Evolutionary conservation across 2,797 vertebrate genomes (phyloP), one percentile per base, ranked within the genome.

Genomic region (Neostethus bicornis): DNA sequence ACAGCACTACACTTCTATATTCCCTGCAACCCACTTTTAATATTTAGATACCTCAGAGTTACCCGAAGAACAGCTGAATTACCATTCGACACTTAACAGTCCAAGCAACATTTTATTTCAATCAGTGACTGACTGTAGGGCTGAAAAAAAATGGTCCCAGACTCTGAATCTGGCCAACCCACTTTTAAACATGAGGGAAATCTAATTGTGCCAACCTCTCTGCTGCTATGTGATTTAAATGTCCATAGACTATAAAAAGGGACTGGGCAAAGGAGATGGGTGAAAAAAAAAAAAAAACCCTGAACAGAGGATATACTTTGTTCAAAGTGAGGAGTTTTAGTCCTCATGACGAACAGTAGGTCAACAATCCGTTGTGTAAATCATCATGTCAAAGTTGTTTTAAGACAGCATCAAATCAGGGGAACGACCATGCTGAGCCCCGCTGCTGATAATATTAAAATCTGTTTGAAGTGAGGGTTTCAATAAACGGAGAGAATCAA

Each of bases 31-130:
- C 52, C 66, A 56, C 77, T 65, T 84, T 82, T 81, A 85, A 90
- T 86, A 89, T 86, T 78, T 70, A 85, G 77, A 82, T 52, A 79
- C 61, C 61, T 75, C 68, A 28, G 66, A 85, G 62, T 77, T 59
- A 66, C 71, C 38, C 3, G 51, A 71, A 68, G 51, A 78, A 73
- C 68, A 68, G 54, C 9, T 70, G 77, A 78, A 85, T 88, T 89
- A 82, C 75, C 58, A 74, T 86, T 75, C 63, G 52, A 74, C 76
- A 60, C 69, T 85, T 85, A 70, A 76, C 63, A 80, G 66, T 74
- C 73, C 43, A 19, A 71, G 75, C 58, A 61, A 66, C 66, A 48
- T 28, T 62, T 68, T 61, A 76, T 75, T 85, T 83, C 79, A 75
- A 80, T 81, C 71, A 74, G 61, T 37, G 29, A 48, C 19, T 5